These are phyloP conservation scores for Podotricha telesiphe DNA, from an alignment of 2,888 invertebrate species.

Conservation along the genomic window DNA sequence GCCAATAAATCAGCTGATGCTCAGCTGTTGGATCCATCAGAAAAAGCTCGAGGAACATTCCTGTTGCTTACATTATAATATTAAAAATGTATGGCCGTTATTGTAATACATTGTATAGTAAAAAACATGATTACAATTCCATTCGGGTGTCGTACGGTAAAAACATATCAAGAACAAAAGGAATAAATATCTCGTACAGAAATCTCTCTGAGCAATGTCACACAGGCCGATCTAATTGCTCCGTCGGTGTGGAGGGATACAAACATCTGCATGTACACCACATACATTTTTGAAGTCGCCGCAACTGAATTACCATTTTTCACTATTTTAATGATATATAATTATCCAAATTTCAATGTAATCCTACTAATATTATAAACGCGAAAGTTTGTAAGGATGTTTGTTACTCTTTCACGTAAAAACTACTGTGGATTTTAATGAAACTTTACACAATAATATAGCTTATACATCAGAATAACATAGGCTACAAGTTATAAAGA, in stretches of 20 bases:
- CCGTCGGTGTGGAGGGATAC: conserved; percentile 38
- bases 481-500: too few relatives aligned
- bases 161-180: background rate
- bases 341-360: too few relatives aligned
- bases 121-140: background rate
- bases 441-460: too few relatives aligned
- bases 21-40: conserved; percentile 74
- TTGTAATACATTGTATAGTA: background rate
- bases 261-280: conserved; percentile 45
- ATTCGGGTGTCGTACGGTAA: background rate
- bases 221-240: conserved; percentile 47
- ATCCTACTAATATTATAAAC: too few relatives aligned
- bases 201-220: conserved; percentile 48
- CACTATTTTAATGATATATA: background rate
- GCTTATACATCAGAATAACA: too few relatives aligned
- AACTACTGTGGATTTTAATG: too few relatives aligned
- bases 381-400: too few relatives aligned
- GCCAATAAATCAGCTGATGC: conserved; percentile 58
- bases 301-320: conserved; percentile 38
- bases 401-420: too few relatives aligned
- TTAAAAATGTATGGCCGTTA: background rate
- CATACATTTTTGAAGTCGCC: conserved; percentile 46
- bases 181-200: conserved; percentile 9
- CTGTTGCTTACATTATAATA: conserved; percentile 47
- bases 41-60: conserved; percentile 46